Conservation (phyloP, 2,797 vertebrate species). For the Setipinna tenuifilis region DNA sequence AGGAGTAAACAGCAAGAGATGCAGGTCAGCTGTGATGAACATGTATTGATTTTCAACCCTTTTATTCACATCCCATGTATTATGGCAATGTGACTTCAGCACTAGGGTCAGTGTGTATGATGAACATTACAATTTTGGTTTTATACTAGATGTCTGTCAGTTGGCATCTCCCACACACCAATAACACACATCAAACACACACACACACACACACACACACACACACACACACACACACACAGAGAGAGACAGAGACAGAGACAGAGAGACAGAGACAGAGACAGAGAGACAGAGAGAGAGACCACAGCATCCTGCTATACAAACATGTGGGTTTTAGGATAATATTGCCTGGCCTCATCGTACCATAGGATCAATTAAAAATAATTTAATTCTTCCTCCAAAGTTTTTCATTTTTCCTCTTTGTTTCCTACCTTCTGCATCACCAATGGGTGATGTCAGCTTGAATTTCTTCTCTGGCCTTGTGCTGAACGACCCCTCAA, state of each 20-base stretch:
- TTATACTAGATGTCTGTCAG: neutral
- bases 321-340: neutral
- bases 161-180: neutral
- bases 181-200: too few relatives aligned
- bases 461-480: neutral
- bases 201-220: neutral
- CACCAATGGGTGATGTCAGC: neutral
- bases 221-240: neutral
- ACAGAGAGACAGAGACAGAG: too few relatives aligned
- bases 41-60: neutral
- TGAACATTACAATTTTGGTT: neutral
- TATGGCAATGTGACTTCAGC: neutral
- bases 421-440: neutral
- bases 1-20: neutral
- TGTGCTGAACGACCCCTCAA: neutral
- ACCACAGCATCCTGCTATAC: neutral
- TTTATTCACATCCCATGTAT: neutral
- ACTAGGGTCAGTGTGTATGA: neutral
- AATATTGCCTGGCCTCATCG: neutral
- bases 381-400: neutral
- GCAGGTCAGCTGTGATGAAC: slow-evolving; percentile 12
- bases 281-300: neutral
- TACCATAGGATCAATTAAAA: neutral
- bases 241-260: neutral
- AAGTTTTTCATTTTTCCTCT: neutral